These are phyloP conservation scores for Nyctalus aviator DNA, from an alignment of 2,797 vertebrate species.

Conservation along the genomic window DNA sequence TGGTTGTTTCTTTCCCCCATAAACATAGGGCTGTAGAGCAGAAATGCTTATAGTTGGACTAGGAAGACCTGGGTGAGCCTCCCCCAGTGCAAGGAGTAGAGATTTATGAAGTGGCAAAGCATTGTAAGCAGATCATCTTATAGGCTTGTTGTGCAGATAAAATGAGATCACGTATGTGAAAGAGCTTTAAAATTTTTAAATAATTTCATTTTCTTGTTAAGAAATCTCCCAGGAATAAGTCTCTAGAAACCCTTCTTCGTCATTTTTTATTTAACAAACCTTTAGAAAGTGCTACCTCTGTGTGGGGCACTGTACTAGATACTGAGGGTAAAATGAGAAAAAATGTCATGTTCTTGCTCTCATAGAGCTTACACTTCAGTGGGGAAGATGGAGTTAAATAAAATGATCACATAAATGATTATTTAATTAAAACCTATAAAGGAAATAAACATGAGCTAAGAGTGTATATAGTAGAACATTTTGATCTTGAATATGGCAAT, in stretches of 20 bases:
- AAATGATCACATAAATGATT: background rate
- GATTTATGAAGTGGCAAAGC: background rate
- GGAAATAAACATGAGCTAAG: background rate
- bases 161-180: conserved; percentile 20
- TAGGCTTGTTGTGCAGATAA: background rate
- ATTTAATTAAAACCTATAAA: conserved; percentile 13
- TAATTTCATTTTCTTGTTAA: conserved; percentile 7
- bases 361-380: background rate
- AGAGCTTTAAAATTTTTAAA: conserved; percentile 16
- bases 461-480: background rate
- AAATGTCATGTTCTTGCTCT: background rate
- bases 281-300: background rate
- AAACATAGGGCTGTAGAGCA: background rate
- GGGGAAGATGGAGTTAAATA: background rate
- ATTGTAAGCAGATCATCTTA: background rate
- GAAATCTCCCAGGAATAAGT: background rate
- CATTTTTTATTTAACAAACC: background rate
- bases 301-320: background rate
- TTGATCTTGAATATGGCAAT: background rate
- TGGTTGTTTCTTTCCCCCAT: background rate
- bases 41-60: background rate
- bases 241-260: background rate
- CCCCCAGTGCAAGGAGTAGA: background rate
- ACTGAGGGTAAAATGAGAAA: background rate
- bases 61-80: background rate